Evolutionary conservation across 2,888 invertebrate genomes (phyloP), one percentile per base, ranked within the genome.

Genomic region (Sthenelais limicola): DNA sequence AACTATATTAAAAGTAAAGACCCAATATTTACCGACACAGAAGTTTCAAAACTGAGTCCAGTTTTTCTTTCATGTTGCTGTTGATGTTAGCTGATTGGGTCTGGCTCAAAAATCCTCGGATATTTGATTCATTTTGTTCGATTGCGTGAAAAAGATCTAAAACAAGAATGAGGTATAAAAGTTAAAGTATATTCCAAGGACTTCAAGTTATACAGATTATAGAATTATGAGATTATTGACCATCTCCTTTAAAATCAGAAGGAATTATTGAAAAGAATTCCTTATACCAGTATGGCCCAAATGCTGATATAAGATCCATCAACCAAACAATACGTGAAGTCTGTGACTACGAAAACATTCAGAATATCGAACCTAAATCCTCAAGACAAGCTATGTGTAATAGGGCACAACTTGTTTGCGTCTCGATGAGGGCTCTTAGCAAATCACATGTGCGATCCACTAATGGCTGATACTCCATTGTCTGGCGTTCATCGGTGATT

Each of bases 141-240:
- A 94, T 92, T 79, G 92, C 91, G 71, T 89, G 85, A 79, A 90
- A 92, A n/a, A 91, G 83, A 76, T 91, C 91, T 91, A 75, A 21
- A 78, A 78, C 78, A 48, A 84, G 85, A 73, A 66, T 9, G 18
- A n/a, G 18, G 30, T 43, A 43, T n/a, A 43, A 15, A 15, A 43
- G 18, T 43, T 15, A 43, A 43, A 43, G 12, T 43, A 15, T 15
- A 12, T 15, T 15, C 12, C 47, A 43, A 18, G 47, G 18, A 15
- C 12, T 15, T 43, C 12, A 21, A 66, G 9, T 56, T 30, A 32
- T 33, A 56, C 30, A 32, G 5, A 32, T 43, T 15, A 51, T 7
- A 51, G 51, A 7, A 51, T n/a, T 24, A 51, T 51, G 9, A n/a
- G n/a, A n/a, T n/a, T n/a, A n/a, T n/a, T n/a, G n/a, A n/a, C n/a